A percentile compares a stretch with the other conserved stretches of the same genome.
Conservation (phyloP, 2,113 vertebrate species). For the Myiozetetes cayanensis region DNA sequence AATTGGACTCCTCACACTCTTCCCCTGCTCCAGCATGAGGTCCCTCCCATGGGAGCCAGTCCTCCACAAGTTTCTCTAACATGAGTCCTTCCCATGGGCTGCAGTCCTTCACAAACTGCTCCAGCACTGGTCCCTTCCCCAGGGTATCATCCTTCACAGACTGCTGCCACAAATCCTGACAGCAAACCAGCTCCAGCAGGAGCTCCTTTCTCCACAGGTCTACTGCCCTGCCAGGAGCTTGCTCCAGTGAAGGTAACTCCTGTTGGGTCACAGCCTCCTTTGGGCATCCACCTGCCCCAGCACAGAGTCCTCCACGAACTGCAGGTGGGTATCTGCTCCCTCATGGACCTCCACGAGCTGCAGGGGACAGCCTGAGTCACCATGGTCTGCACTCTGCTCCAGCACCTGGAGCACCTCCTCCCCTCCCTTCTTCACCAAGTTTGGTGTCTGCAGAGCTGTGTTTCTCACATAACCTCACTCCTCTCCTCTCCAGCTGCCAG, state of each 20-base stretch:
- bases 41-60: neutral
- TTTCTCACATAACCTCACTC: neutral
- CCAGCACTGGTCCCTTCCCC: neutral
- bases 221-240: neutral
- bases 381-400: neutral
- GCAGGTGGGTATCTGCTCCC: neutral
- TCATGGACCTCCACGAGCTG: neutral
- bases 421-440: neutral
- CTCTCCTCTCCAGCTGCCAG: neutral
- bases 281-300: neutral
- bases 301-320: neutral
- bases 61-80: neutral
- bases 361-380: neutral
- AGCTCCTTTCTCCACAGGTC: neutral
- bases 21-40: neutral
- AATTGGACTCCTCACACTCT: neutral
- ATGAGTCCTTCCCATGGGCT: neutral
- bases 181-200: neutral
- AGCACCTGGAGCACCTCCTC: neutral
- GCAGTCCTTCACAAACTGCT: neutral
- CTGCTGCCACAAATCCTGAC: neutral
- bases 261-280: neutral
- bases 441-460: neutral
- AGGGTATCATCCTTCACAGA: neutral
- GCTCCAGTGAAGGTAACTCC: neutral